Base-by-base conservation (phyloP, 2,797 vertebrate species). In the Myotis planiceps region DNA sequence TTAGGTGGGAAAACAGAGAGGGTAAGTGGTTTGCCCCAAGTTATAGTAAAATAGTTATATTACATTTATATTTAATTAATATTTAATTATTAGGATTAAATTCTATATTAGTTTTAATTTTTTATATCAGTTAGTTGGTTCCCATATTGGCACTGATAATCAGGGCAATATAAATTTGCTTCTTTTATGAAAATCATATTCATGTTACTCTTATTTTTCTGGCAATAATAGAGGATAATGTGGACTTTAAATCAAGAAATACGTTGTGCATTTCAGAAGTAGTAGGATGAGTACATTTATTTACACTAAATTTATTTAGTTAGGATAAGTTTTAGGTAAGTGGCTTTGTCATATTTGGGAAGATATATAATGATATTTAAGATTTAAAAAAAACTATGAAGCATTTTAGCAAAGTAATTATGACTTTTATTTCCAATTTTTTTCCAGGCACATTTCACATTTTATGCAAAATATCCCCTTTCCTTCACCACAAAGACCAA, bases 401-500 rank as follows among this genome's bases (percentile, higher is more conserved):
- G 3, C 23, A 81, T 95, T 94, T 89, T 97, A 85, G 34, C 87
- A 96, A 93, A 88, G 29, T 84, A 89, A 94, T 92, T 92, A 9
- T 79, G 55, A 49, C 92, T 14, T 88, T 92, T 80, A 84, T 97
- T 97, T 93, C 27, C 45, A 47, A 58, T 58, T 69, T 95, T 90
- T 98, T 98, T 97, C 96, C 96, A 99, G 99, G 97, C 99, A 99
- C 98, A 99, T 99, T 98, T 99, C 99, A 19, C 99, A 99, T 98
- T 99, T 99, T 98, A 99, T 99, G 99, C 99, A 99, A 98, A 99
- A 99, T 74, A 99, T 99, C 96, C 99, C 99, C 75, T 99, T 99
- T 97, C 99, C 99, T 95, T 99, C 99, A 86, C 99, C 99, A 66
- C 99, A 99, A 96, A 99, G 99, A 97, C 99, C 99, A 95, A 99